These are phyloP conservation scores for Phymorhynchus buccinoides DNA, from an alignment of 1,140 invertebrate genomes.

Conservation along the genomic window DNA sequence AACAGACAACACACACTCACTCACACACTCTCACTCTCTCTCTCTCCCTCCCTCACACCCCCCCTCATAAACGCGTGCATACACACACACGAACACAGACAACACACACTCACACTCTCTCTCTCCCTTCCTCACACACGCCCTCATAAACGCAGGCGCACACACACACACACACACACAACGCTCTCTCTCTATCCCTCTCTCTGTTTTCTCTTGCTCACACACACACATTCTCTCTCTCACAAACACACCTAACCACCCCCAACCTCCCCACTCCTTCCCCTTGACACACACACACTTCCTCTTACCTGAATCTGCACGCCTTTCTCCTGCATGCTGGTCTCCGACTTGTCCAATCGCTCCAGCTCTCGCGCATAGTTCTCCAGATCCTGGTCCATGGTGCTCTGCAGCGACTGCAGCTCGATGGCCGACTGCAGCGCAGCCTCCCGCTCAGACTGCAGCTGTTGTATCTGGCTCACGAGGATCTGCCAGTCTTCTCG, in stretches of 20 bases:
- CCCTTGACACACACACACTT: no score
- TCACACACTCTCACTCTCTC: neutral
- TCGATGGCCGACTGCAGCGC: slow-evolving; percentile 53
- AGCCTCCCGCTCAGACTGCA: slow-evolving; percentile 59
- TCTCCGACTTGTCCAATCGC: slow-evolving; percentile 63
- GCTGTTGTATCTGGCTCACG: slow-evolving; percentile 65
- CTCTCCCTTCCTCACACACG: no score
- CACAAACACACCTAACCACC: neutral
- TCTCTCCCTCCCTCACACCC: no score
- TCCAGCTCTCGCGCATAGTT: slow-evolving; percentile 66
- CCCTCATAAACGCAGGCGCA: no score
- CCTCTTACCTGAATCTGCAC: slow-evolving; percentile 77
- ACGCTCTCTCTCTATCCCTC: neutral
- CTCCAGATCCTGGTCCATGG: slow-evolving; percentile 68
- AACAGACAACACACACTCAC: neutral
- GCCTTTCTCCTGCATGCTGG: slow-evolving; percentile 78
- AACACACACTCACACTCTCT: no score
- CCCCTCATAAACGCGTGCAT: no score
- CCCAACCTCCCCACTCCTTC: no score
- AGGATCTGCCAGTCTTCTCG: slow-evolving; percentile 69
- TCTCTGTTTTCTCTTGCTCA: no score
- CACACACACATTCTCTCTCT: no score
- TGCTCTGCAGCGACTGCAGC: slow-evolving; percentile 60
- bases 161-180: neutral
- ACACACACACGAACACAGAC: no score